Evolutionary conservation across 53 echinoderm and acorn worm species (phyloP).

Genomic region (Luidia sarsii): DNA sequence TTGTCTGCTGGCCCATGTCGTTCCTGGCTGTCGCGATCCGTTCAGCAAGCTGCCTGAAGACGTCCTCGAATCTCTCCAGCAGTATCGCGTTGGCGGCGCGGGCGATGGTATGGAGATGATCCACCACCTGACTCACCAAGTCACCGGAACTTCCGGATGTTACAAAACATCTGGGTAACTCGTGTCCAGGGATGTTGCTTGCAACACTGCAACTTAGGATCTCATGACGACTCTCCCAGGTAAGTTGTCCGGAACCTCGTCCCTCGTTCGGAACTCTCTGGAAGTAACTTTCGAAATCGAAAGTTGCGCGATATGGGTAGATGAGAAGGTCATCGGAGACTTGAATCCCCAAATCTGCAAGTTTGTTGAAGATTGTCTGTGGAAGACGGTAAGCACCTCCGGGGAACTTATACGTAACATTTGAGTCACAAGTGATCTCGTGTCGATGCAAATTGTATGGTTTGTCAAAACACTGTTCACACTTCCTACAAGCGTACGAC

Average conservation of each 20-base stretch:
- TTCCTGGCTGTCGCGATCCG: background rate
- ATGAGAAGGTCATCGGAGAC: background rate
- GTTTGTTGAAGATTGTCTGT: constrained; percentile 48
- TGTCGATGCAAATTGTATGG: constrained; percentile 21
- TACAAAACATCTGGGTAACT: constrained; percentile 34
- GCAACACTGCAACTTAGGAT: constrained; percentile 43
- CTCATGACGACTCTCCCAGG: constrained; percentile 18
- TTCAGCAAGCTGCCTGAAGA: background rate
- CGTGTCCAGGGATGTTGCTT: constrained; percentile 43
- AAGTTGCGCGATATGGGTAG: constrained; percentile 40
- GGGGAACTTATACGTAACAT: constrained; percentile 19
- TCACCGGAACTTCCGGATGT: constrained; percentile 29
- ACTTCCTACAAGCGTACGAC: constrained; percentile 50
- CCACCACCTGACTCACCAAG: constrained; percentile 43
- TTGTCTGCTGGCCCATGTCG: background rate
- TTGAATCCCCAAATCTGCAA: constrained; percentile 28
- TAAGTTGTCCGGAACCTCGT: background rate
- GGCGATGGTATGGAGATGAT: constrained; percentile 7
- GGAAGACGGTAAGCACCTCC: constrained; percentile 32
- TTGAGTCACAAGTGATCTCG: constrained; percentile 45
- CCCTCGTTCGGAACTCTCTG: background rate
- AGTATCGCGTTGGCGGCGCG: background rate
- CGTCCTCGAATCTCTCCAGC: background rate
- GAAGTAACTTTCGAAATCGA: constrained; percentile 59
- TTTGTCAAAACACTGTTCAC: constrained; percentile 4